Conservation (phyloP, 2,888 invertebrate species). For the Thysanoteuthis rhombus region DNA sequence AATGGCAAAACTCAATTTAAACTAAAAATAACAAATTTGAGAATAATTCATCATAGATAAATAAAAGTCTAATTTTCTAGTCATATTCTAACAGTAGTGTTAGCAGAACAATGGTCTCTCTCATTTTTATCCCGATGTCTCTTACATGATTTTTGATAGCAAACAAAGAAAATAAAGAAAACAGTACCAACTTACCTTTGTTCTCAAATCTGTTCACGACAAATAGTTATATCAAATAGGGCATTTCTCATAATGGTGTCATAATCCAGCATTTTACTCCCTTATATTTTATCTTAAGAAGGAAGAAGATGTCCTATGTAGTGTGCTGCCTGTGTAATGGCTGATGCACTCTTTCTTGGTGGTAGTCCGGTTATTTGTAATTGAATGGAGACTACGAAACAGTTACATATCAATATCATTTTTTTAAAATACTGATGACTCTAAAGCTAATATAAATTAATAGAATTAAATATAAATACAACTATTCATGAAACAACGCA, state of each 20-base stretch:
- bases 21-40: background rate
- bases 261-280: background rate
- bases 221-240: background rate
- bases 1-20: background rate
- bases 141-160: background rate
- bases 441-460: background rate
- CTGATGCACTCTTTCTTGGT: background rate
- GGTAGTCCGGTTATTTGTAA: background rate
- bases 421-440: background rate
- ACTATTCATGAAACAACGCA: background rate
- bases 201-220: background rate
- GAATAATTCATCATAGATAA: background rate
- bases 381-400: background rate
- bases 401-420: background rate
- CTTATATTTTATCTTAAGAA: background rate
- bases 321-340: background rate
- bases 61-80: background rate
- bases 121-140: background rate
- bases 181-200: background rate
- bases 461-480: background rate
- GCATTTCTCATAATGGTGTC: background rate
- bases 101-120: background rate
- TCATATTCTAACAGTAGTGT: background rate
- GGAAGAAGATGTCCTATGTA: background rate
- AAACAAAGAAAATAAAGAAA: background rate